phyloP scores from a whole-genome alignment of 2,113 vertebrate genomes.

The Dromaius novaehollandiae region DNA sequence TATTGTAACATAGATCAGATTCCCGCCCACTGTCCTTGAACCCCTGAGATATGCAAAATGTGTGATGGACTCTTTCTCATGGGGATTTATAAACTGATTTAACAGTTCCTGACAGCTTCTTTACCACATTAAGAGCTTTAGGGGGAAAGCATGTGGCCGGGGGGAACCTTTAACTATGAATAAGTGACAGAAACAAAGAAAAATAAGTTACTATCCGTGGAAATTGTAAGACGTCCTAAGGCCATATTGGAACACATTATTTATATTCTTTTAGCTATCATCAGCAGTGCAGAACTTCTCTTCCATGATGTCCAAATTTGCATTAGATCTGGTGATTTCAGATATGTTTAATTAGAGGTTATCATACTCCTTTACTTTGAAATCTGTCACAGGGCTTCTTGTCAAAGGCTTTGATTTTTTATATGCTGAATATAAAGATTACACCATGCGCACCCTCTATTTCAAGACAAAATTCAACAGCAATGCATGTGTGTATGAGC shows the following conservation, averaged over 20 bases:
- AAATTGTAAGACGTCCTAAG: slow-evolving; percentile 53
- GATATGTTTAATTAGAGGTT: slow-evolving; percentile 6
- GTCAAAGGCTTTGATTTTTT: slow-evolving; percentile 4
- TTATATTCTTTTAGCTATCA: slow-evolving; percentile 37
- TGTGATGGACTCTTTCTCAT: slow-evolving; percentile 40
- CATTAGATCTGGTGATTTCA: slow-evolving; percentile 47
- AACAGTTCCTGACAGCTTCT: slow-evolving; percentile 36
- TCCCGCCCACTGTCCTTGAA: slow-evolving; percentile 40
- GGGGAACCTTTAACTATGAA: not conserved
- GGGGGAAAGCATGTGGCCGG: not conserved
- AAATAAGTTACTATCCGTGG: slow-evolving; percentile 19
- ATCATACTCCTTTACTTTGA: slow-evolving; percentile 4
- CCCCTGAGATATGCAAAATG: slow-evolving; percentile 50
- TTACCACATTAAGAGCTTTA: slow-evolving; percentile 48
- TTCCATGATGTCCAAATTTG: not conserved
- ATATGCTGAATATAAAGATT: not conserved
- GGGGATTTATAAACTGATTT: slow-evolving; percentile 52
- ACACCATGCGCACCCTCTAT: not conserved
- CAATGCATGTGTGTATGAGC: not conserved
- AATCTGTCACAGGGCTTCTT: not conserved
- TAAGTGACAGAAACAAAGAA: slow-evolving; percentile 33
- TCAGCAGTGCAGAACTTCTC: slow-evolving; percentile 1
- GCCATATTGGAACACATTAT: slow-evolving; percentile 15
- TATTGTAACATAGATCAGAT: slow-evolving; percentile 26
- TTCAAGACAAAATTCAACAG: rapidly evolving